These are phyloP conservation scores for Pseudonaja textilis DNA, from an alignment of 2,113 vertebrate genomes.

Conservation along the genomic window DNA sequence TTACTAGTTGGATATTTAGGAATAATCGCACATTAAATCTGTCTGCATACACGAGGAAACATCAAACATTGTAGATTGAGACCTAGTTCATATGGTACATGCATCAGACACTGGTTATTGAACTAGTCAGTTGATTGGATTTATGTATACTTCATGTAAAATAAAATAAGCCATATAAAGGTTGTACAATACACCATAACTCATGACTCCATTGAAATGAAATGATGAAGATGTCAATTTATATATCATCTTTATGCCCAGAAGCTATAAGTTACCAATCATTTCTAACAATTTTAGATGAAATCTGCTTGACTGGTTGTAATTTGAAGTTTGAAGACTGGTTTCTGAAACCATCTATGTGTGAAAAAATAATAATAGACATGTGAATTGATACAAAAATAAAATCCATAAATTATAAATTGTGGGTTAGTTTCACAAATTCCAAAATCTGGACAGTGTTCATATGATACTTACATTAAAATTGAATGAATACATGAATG, in stretches of 20 bases:
- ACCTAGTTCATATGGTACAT: not conserved
- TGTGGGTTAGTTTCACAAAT: not conserved
- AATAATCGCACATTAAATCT: not conserved
- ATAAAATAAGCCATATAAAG: not conserved
- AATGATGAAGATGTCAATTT: not conserved
- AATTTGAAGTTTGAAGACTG: not conserved
- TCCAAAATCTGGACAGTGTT: not conserved
- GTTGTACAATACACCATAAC: not conserved
- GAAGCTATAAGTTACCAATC: not conserved
- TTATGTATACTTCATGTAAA: not conserved
- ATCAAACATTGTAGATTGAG: not conserved
- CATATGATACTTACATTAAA: not conserved
- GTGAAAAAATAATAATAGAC: not conserved
- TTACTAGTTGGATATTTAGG: not conserved
- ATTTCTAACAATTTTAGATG: not conserved
- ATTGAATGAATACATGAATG: not conserved
- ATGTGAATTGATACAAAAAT: not conserved
- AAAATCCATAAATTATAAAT: not conserved
- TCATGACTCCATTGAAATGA: not conserved
- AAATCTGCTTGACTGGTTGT: not conserved
- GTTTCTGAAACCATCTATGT: not conserved
- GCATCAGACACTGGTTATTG: not conserved
- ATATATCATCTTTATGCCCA: not conserved
- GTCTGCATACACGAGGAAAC: not conserved
- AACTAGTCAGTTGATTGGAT: not conserved